These are phyloP conservation scores for Oostethus manadensis DNA, from an alignment of 2,113 vertebrate species.

Conservation along the genomic window DNA sequence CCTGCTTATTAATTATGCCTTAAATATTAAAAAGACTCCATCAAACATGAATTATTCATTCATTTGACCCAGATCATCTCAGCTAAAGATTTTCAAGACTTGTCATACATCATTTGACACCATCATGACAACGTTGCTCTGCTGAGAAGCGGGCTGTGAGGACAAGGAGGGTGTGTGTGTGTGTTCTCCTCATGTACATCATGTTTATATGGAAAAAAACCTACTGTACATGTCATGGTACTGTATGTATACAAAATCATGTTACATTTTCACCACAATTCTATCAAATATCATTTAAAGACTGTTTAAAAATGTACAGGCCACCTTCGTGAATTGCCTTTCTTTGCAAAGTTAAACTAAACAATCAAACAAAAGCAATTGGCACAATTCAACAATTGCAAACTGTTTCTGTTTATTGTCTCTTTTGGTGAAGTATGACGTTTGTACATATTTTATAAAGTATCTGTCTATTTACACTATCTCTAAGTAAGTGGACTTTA, in stretches of 20 bases:
- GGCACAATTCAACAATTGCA: neutral
- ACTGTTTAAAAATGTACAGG: too few species aligned
- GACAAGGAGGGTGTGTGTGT: constrained; percentile 25
- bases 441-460: too few species aligned
- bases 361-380: too few species aligned
- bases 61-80: constrained; percentile 64
- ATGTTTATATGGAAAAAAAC: too few species aligned
- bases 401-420: neutral
- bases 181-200: neutral
- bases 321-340: too few species aligned
- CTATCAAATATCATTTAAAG: too few species aligned
- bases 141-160: constrained; percentile 33
- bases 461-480: too few species aligned
- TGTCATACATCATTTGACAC: constrained; percentile 62
- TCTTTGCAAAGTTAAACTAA: too few species aligned
- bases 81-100: constrained; percentile 62
- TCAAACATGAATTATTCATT: constrained; percentile 74
- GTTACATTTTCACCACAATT: too few species aligned
- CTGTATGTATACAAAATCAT: too few species aligned
- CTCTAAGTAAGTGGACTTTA: neutral
- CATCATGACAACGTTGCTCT: constrained; percentile 25
- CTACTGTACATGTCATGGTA: too few species aligned
- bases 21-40: constrained; percentile 75
- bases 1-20: constrained; percentile 72
- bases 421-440: too few species aligned